Evolutionary conservation across 2,113 vertebrate species (phyloP), one percentile per base, ranked within the genome.

Genomic region (Cairina moschata): DNA sequence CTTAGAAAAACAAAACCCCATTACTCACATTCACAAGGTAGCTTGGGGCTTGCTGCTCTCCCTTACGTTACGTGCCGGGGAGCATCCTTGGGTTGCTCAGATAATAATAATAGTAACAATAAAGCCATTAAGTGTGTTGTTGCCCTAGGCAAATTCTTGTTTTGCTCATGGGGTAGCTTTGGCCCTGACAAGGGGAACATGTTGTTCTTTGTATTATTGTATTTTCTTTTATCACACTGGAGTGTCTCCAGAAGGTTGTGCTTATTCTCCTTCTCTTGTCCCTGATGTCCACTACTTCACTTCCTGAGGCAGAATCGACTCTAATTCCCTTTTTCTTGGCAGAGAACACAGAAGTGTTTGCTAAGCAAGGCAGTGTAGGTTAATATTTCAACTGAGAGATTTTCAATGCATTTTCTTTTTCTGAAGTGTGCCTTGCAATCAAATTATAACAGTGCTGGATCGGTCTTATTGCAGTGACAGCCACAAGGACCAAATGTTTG

Each of bases 141-240:
- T 86, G 87, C 90, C 80, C 80, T 63, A 58, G 92, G 87, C 92
- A 83, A 44, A 71, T n/a, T 52, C 60, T 58, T 93, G 84, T 89
- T 91, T 29, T 54, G 52, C 95, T 83, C 5, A 58, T 7, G 3
- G 90, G 80, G 56, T 58, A 5, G 63, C 84, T 56, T 17, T 80
- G 93, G 76, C 76, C 58, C 44, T 46, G 83, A 26, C 50, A 20
- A 29, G 52, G 22, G 80, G 66, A 62, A 71, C 62, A 12, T 17
- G 73, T 88, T 83, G 81, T 83, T 94, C 80, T 79, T 72, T 66
- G 2, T 48, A 4, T 65, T 65, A 18, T 1, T 83, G 28, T 20
- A 6, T 74, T 79, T 83, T 22, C 72, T 59, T 59, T 77, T 32
- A 34, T 79, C 67, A 2, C 7, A 0, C 88, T 75, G 81, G 46